A percentile compares a stretch with the other conserved stretches of the same genome.
Evolutionary conservation across 1,140 invertebrate genomes (phyloP).

Genomic region (Aradophagus sp.): DNA sequence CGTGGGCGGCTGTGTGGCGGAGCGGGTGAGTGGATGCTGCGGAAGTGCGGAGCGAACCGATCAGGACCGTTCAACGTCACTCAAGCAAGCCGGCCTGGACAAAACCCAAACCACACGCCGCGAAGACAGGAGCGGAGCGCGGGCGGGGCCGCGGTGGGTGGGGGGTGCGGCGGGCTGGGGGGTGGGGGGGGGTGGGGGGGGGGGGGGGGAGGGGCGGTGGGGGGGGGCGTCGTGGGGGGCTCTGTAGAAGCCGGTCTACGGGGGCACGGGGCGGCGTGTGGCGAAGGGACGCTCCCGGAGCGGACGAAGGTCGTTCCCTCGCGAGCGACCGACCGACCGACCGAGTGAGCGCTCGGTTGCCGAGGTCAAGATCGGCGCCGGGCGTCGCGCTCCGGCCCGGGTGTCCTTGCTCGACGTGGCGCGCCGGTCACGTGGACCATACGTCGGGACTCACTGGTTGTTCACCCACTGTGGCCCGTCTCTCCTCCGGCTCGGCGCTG

Average conservation of each 20-base stretch:
- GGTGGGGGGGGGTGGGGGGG: neutral
- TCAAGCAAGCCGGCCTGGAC: too few relatives aligned
- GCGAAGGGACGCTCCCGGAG: conserved; percentile 14
- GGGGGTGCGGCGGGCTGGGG: neutral
- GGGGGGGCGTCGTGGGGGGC: too few relatives aligned
- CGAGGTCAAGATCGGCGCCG: conserved; percentile 55
- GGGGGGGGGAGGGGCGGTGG: neutral
- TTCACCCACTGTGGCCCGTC: conserved; percentile 9
- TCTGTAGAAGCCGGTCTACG: too few relatives aligned
- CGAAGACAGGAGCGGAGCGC: too few relatives aligned
- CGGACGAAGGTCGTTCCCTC: conserved; percentile 45
- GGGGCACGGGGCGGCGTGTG: conserved; percentile 9
- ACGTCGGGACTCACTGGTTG: conserved; percentile 23
- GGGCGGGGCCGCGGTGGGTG: too few relatives aligned
- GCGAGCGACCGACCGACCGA: conserved; percentile 22
- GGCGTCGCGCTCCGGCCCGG: too few relatives aligned
- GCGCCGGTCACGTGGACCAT: conserved; percentile 31
- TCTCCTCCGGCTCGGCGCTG: conserved; percentile 1
- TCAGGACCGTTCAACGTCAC: too few relatives aligned
- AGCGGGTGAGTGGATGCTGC: too few relatives aligned
- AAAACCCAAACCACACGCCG: too few relatives aligned
- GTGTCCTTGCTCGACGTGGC: conserved; percentile 17
- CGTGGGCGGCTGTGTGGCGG: neutral
- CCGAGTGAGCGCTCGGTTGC: conserved; percentile 39
- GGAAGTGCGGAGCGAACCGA: too few relatives aligned